Conservation (phyloP, 2,888 invertebrate species). For the Brachypalpus laphriformis region DNA sequence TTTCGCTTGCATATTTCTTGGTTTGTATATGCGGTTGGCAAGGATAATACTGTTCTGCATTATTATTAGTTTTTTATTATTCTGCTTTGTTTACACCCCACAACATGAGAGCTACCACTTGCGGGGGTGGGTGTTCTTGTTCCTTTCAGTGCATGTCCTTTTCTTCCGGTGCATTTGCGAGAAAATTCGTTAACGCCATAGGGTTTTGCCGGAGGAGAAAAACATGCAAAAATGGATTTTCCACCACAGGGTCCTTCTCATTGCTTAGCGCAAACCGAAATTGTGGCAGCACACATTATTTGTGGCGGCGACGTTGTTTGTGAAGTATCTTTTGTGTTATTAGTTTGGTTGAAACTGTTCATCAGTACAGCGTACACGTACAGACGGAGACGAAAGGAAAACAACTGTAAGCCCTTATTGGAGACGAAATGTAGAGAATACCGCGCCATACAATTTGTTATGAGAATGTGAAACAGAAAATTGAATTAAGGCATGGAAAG, state of each 20-base stretch:
- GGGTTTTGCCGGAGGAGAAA: slow-evolving; percentile 19
- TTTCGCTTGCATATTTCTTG: slow-evolving; percentile 27
- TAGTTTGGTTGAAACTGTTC: slow-evolving; percentile 40
- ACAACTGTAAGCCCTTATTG: neutral
- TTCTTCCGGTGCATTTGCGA: slow-evolving; percentile 6
- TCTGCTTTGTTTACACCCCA: slow-evolving; percentile 25
- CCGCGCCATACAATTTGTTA: slow-evolving; percentile 4
- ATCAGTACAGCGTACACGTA: slow-evolving; percentile 27
- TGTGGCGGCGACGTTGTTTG: slow-evolving; percentile 18
- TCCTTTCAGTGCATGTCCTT: slow-evolving; percentile 10
- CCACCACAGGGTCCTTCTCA: slow-evolving; percentile 7
- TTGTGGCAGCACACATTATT: slow-evolving; percentile 54
- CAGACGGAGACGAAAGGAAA: neutral
- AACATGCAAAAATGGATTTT: slow-evolving; percentile 36
- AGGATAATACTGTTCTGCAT: slow-evolving; percentile 54
- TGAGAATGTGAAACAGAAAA: neutral
- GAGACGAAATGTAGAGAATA: neutral
- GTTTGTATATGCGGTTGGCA: slow-evolving; percentile 37
- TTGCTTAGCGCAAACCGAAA: slow-evolving; percentile 23
- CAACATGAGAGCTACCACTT: slow-evolving; percentile 13
- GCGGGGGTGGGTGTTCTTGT: neutral
- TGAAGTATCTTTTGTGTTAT: slow-evolving; percentile 47
- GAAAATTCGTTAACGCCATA: slow-evolving; percentile 29
- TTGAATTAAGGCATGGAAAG: slow-evolving; percentile 29
- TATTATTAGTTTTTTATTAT: slow-evolving; percentile 54